phyloP scores from a whole-genome alignment of 2,797 vertebrate genomes.

The Clamator glandarius region DNA sequence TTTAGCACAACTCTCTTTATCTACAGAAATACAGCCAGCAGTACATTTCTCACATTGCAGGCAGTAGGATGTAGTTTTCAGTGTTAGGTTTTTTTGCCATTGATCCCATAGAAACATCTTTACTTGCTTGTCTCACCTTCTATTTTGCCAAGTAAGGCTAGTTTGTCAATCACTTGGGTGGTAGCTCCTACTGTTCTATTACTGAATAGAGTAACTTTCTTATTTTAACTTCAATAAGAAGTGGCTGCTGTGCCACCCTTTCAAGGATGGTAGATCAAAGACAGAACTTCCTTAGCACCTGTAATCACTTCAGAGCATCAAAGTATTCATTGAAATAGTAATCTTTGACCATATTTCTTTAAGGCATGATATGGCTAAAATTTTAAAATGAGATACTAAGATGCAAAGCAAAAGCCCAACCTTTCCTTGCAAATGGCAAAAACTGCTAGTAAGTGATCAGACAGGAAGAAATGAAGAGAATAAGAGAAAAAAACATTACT shows the following conservation, averaged over 20 bases:
- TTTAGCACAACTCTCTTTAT: neutral
- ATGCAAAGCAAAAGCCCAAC: neutral
- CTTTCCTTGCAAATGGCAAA: neutral
- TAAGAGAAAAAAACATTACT: neutral
- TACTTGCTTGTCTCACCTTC: neutral
- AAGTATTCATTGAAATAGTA: neutral
- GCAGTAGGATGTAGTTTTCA: neutral
- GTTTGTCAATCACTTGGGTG: neutral
- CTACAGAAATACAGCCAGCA: neutral
- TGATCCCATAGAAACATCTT: neutral
- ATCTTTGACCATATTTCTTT: neutral
- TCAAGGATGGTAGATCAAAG: neutral
- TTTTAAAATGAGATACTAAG: neutral
- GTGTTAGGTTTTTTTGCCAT: neutral
- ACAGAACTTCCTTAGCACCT: neutral
- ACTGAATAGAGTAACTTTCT: neutral
- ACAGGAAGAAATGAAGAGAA: neutral
- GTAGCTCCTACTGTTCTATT: neutral
- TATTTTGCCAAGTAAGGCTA: neutral
- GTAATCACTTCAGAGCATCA: neutral
- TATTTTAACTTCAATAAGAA: neutral
- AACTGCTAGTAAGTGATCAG: neutral
- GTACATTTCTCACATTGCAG: fast-evolving
- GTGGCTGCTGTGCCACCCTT: neutral
- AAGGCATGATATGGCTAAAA: neutral